These are phyloP conservation scores for Aphodius sticticus DNA, from an alignment of 2,888 invertebrate genomes.

Conservation along the genomic window DNA sequence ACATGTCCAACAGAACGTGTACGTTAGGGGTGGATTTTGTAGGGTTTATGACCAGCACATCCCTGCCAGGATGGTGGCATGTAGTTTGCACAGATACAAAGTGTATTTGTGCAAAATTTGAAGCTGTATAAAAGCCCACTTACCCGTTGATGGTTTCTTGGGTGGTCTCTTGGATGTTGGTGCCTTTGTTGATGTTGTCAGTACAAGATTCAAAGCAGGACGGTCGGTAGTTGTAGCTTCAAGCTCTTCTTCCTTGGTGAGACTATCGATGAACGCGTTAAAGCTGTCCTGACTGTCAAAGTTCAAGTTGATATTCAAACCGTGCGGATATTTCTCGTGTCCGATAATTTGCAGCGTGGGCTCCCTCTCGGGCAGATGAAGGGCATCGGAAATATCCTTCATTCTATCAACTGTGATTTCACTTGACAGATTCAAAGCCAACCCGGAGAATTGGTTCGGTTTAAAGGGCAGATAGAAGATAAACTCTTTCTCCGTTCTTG, in stretches of 20 bases:
- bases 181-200: too few species aligned
- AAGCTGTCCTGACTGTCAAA: not conserved
- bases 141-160: too few species aligned
- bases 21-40: too few species aligned
- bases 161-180: too few species aligned
- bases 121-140: too few species aligned
- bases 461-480: slow-evolving; percentile 13
- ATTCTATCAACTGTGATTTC: not conserved
- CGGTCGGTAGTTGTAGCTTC: too few species aligned
- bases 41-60: too few species aligned
- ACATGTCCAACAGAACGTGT: too few species aligned
- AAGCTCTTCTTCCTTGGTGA: not conserved
- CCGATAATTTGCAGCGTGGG: slow-evolving; percentile 10
- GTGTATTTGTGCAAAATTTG: too few species aligned
- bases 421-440: not conserved
- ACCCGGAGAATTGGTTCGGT: not conserved
- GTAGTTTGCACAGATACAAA: too few species aligned
- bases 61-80: too few species aligned
- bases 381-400: not conserved
- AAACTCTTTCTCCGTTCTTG: not conserved
- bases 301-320: slow-evolving; percentile 5
- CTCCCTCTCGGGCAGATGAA: not conserved
- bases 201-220: too few species aligned
- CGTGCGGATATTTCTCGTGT: not conserved
- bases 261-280: not conserved